Percentiles rank a stretch among this genome's conserved stretches.
phyloP scores from a whole-genome alignment of 2,888 invertebrate species.

The Oscheius sp. region DNA sequence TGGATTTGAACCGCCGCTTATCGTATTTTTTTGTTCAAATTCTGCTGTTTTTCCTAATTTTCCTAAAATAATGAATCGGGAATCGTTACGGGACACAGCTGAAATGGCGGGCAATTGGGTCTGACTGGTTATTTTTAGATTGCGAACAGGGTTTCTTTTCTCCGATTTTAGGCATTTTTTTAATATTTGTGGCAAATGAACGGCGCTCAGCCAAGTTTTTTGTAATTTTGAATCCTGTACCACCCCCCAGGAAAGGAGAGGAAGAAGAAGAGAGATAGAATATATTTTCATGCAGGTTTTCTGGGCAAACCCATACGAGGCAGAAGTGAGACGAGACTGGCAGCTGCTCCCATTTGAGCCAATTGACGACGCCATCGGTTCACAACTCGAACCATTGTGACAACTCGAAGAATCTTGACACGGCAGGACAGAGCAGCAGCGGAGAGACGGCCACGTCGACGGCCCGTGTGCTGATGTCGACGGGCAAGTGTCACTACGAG shows the following conservation, averaged over 20 bases:
- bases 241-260: neutral
- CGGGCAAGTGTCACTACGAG: conserved; percentile 6
- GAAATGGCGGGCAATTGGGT: too few relatives aligned
- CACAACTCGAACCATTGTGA: conserved; percentile 71
- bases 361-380: conserved; percentile 63
- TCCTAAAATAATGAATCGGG: too few relatives aligned
- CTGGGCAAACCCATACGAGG: conserved; percentile 31
- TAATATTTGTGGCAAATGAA: too few relatives aligned
- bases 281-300: neutral
- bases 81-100: too few relatives aligned
- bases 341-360: conserved; percentile 53
- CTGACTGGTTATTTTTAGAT: too few relatives aligned
- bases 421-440: conserved; percentile 63
- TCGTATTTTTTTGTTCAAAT: too few relatives aligned
- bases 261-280: neutral
- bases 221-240: too few relatives aligned
- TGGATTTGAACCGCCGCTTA: too few relatives aligned
- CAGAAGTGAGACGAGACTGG: conserved; percentile 23
- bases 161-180: too few relatives aligned
- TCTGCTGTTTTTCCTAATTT: too few relatives aligned
- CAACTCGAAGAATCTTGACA: conserved; percentile 70
- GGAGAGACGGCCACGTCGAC: conserved; percentile 56
- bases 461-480: conserved; percentile 18
- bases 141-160: too few relatives aligned
- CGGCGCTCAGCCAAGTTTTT: too few relatives aligned